Conservation (phyloP, 2,888 invertebrate species). For the Oscheius onirici region DNA sequence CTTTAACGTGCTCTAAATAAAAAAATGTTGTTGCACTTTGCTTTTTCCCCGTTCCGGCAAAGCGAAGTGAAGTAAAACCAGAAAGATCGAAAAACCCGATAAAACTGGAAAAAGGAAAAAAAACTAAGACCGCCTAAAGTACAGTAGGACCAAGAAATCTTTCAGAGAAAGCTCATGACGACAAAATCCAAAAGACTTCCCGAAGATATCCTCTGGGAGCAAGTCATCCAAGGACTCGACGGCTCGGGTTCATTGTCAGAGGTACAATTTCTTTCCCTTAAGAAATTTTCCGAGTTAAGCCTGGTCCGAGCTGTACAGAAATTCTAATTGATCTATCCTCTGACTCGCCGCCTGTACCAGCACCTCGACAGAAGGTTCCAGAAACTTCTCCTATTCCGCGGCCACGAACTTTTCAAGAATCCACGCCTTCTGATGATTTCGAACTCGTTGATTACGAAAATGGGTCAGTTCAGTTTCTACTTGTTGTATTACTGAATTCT, state of each 20-base stretch:
- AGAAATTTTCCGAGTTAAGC: not conserved
- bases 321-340: conserved; percentile 1
- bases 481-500: not conserved
- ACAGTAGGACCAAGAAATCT: not conserved
- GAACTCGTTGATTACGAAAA: conserved; percentile 10
- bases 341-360: conserved; percentile 6
- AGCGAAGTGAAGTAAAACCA: too few relatives aligned
- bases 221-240: conserved; percentile 11
- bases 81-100: too few relatives aligned
- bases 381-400: not conserved
- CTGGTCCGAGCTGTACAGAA: not conserved
- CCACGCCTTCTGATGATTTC: conserved; percentile 12
- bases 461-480: not conserved
- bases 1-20: too few relatives aligned
- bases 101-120: too few relatives aligned
- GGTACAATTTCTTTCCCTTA: not conserved
- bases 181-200: not conserved
- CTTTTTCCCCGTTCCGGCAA: too few relatives aligned
- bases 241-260: not conserved
- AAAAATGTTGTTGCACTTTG: too few relatives aligned
- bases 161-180: too few relatives aligned
- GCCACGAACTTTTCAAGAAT: not conserved
- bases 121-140: not conserved
- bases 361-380: not conserved
- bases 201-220: conserved; percentile 6